A percentile compares a stretch with the other conserved stretches of the same genome.
phyloP scores from a whole-genome alignment of 2,113 vertebrate species.

The Rutilus rutilus region DNA sequence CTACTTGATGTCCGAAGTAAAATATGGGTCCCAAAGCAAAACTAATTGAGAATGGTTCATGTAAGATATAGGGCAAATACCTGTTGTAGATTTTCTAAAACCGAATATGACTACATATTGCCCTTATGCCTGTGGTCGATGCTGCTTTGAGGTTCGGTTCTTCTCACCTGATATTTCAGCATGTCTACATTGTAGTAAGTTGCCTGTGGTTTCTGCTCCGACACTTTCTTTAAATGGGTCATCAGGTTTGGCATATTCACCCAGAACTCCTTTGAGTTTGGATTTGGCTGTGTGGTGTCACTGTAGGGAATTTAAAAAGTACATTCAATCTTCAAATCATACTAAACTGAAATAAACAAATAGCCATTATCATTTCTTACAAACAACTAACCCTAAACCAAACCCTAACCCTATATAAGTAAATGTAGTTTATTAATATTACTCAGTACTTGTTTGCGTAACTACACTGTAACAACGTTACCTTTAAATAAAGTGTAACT shows the following conservation, averaged over 20 bases:
- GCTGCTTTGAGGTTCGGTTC: not conserved
- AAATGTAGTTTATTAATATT: too few species aligned
- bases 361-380: too few species aligned
- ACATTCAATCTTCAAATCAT: not conserved
- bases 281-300: slow-evolving; percentile 84
- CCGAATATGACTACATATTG: not conserved
- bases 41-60: not conserved
- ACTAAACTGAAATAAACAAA: not conserved
- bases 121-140: not conserved
- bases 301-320: slow-evolving; percentile 67
- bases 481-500: too few species aligned
- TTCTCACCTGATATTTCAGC: slow-evolving; percentile 96
- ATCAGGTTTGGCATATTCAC: slow-evolving; percentile 99
- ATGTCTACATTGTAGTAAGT: slow-evolving; percentile 99
- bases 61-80: not conserved
- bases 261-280: slow-evolving; percentile 93
- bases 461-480: too few species aligned
- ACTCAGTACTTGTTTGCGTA: too few species aligned
- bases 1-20: too few species aligned
- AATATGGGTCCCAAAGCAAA: not conserved
- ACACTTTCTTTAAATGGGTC: slow-evolving; percentile 95
- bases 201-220: slow-evolving; percentile 97
- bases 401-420: too few species aligned
- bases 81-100: not conserved
- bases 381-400: too few species aligned